Evolutionary conservation across 2,888 invertebrate genomes (phyloP), one percentile per base, ranked within the genome.

Genomic region (Meiosimyza platycephala): DNA sequence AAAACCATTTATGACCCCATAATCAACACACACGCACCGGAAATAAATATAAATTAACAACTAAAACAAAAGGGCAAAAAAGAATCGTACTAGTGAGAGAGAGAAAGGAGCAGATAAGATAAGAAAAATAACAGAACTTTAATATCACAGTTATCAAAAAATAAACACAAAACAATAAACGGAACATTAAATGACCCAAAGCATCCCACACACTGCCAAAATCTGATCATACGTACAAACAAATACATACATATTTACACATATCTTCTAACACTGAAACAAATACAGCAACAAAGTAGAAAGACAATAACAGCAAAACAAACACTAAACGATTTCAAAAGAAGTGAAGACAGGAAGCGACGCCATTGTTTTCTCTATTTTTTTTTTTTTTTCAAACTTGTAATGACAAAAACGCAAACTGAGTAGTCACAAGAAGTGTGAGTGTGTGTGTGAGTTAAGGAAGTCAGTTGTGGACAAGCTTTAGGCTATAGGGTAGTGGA

Each of bases 21-120:
- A 22, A 51, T 22, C 51, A 64, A 51, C 64, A 64, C 60, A 33
- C 64, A 64, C 64, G 64, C 51, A 64, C 64, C 51, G 64, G 51
- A 64, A 64, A 64, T 64, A 64, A 64, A 64, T 15, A 64, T 50
- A 64, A 64, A 22, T 50, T 51, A 64, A 51, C 22, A 64, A 22
- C 64, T 40, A 40, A 40, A 40, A 40, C 9, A 9, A 40, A 40
- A 40, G 9, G 40, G 40, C 40, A 40, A 40, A 6, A 40, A 40
- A 22, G n/a, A n/a, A n/a, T n/a, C 3, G 22, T 15, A 15, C 4
- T 15, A 22, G 18, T 11, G 9, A 2, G 28, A 28, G 28, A 28
- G 28, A 28, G 22, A 22, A 3, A 22, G 28, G 28, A 28, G 11
- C 5, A 22, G 11, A 18, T 22, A 55, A 55, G 22, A 55, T n/a